Evolutionary conservation across 2,797 vertebrate genomes (phyloP), one percentile per base, ranked within the genome.

Genomic region (Enteromius radiatus): DNA sequence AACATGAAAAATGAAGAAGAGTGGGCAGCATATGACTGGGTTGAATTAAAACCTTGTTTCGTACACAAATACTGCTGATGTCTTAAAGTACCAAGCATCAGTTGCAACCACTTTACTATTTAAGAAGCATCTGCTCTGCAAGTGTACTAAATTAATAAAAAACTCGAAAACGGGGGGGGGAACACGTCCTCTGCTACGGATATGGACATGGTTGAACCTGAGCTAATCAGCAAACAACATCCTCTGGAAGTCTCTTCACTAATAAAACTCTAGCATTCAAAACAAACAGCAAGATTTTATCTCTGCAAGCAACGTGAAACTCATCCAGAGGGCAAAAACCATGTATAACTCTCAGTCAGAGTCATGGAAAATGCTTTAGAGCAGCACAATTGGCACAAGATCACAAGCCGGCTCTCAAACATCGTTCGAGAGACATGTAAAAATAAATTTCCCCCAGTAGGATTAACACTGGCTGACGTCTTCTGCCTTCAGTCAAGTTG

Each of bases 401-500:
- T 54, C 56, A 80, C 52, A 43, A 45, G 47, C 17, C n/a, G 63
- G 79, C 80, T 64, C 43, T 84, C 88, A 84, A 88, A 81, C 28
- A 75, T 64, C 2, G 12, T 69, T 63, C n/a, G 43, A 76, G 85
- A 38, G 67, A 84, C 81, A 87, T 84, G 81, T 68, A 56, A 64
- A 78, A 76, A 86, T 75, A 76, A 76, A 63, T 74, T 86, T 85
- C 61, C 68, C 78, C 0, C 17, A 84, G 82, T 83, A 84, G 88
- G 88, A 91, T 88, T 74, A 56, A 43, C 76, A 83, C 80, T 84
- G 83, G 85, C 87, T 87, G 70, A 36, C 84, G 70, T 87, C 70
- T 26, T 87, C 84, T 86, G 81, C 65, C 78, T 71, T 80, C 89
- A 31, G 78, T 92, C 89, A 89, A 91, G 88, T 79, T 0, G 15